Conservation (phyloP, 2,888 invertebrate species). For the Harpalus rufipes region DNA sequence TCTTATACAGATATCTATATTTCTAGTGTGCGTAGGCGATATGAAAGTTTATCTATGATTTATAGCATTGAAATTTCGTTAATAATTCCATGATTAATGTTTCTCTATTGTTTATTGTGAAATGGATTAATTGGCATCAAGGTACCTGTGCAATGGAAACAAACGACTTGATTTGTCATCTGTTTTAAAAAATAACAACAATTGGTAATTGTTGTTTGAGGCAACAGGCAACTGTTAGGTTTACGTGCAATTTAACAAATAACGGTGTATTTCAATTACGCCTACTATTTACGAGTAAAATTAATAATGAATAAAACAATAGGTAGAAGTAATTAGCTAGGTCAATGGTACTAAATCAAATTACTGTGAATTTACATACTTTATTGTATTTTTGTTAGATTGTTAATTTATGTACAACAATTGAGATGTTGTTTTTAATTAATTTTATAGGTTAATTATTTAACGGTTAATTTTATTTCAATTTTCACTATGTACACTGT, state of each 20-base stretch:
- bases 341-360: slow-evolving; percentile 44
- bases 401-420: neutral
- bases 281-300: slow-evolving; percentile 11
- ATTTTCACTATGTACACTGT: too few species aligned
- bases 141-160: slow-evolving; percentile 44
- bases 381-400: slow-evolving; percentile 6
- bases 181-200: slow-evolving; percentile 22
- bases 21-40: slow-evolving; percentile 36
- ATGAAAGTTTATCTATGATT: slow-evolving; percentile 58
- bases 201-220: slow-evolving; percentile 20
- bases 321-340: slow-evolving; percentile 39
- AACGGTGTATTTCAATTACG: slow-evolving; percentile 36
- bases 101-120: slow-evolving; percentile 57
- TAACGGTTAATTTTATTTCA: slow-evolving; percentile 52
- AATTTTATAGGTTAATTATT: slow-evolving; percentile 32
- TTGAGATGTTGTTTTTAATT: slow-evolving; percentile 1
- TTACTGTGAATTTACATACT: slow-evolving; percentile 27
- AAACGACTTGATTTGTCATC: slow-evolving; percentile 44
- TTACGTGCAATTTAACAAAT: slow-evolving; percentile 30
- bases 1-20: slow-evolving; percentile 51
- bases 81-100: slow-evolving; percentile 58
- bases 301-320: slow-evolving; percentile 48
- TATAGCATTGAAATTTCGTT: slow-evolving; percentile 58
- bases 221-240: neutral
- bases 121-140: slow-evolving; percentile 57